A percentile compares a stretch with the other conserved stretches of the same genome.
Conservation (phyloP, 2,113 vertebrate species). For the Phrynocephalus versicolor region DNA sequence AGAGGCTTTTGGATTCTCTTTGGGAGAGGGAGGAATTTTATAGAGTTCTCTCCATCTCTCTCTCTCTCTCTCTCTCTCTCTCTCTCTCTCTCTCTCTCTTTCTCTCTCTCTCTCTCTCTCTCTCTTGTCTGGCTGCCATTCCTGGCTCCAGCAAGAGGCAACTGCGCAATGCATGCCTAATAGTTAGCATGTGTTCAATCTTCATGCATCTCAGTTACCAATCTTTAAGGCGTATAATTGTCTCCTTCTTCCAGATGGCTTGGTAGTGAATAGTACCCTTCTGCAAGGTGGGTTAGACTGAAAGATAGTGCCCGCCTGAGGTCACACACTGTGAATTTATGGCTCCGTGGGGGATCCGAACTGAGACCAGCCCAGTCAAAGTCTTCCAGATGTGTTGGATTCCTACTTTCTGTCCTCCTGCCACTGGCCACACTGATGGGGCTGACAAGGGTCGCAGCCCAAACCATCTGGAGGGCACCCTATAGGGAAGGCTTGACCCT, state of each 20-base stretch:
- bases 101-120: background rate
- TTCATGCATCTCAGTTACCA: background rate
- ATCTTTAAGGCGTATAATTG: background rate
- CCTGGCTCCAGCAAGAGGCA: background rate
- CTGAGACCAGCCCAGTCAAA: background rate
- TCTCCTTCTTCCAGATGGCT: background rate
- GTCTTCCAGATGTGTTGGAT: background rate
- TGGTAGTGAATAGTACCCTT: background rate
- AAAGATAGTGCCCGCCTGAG: background rate
- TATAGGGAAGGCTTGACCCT: background rate
- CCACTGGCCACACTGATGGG: background rate
- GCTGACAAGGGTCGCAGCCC: background rate
- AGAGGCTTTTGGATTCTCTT: background rate
- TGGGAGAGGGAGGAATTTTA: background rate
- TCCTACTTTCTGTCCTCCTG: background rate
- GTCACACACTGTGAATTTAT: background rate
- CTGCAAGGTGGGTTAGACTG: background rate
- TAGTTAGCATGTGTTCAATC: background rate
- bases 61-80: background rate
- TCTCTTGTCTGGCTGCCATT: background rate
- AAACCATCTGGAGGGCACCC: background rate
- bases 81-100: background rate
- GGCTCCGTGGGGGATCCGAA: background rate
- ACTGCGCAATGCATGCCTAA: background rate
- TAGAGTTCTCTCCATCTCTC: background rate